phyloP scores from a whole-genome alignment of 1,140 invertebrate species.

The Akabosia matsudoensis region DNA sequence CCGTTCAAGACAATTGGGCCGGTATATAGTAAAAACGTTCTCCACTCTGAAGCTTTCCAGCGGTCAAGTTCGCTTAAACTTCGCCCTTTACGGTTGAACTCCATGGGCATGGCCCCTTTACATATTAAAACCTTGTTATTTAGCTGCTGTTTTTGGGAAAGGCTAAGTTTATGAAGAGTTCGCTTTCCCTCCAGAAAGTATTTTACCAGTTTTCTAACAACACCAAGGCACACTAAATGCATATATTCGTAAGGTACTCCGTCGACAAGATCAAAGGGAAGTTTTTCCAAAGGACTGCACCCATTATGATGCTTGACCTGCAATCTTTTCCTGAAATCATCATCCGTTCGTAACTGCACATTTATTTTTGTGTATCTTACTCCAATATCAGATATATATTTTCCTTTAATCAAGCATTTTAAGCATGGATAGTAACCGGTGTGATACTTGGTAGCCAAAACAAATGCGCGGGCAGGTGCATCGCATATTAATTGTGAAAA shows the following conservation, averaged over 20 bases:
- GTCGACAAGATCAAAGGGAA: constrained; percentile 35
- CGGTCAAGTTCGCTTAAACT: constrained; percentile 25
- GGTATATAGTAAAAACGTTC: constrained; percentile 32
- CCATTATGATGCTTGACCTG: constrained; percentile 24
- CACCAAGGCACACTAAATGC: constrained; percentile 42
- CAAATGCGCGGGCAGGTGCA: background rate
- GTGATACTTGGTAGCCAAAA: background rate
- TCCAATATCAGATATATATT: constrained; percentile 17
- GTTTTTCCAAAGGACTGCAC: constrained; percentile 24
- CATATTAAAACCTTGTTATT: background rate
- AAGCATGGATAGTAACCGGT: constrained; percentile 50
- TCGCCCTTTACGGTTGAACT: constrained; percentile 34
- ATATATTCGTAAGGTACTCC: constrained; percentile 46
- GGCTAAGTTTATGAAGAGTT: background rate
- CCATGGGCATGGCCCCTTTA: constrained; percentile 7
- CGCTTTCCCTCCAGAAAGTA: constrained; percentile 47
- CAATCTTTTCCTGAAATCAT: background rate
- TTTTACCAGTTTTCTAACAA: constrained; percentile 39
- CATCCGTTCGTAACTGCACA: background rate
- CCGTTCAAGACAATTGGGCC: constrained; percentile 28
- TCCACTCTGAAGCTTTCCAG: constrained; percentile 38
- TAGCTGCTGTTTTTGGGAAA: constrained; percentile 11
- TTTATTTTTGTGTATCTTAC: background rate
- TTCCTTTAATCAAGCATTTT: constrained; percentile 49
- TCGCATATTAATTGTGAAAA: background rate